These are phyloP conservation scores for Drosophila erecta DNA, from an alignment of 1,140 invertebrate genomes.

Conservation along the genomic window DNA sequence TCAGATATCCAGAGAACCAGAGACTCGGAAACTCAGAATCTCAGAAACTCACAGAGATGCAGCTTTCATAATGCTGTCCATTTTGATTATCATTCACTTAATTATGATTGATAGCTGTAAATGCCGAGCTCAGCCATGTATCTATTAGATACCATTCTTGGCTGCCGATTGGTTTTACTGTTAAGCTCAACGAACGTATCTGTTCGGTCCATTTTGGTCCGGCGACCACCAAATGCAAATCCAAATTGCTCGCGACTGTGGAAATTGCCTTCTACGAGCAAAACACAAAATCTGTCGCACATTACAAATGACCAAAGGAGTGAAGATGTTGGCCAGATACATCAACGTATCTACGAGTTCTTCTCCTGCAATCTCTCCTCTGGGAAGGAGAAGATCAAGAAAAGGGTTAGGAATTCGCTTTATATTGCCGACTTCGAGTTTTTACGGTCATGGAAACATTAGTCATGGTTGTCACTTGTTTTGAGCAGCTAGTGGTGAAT, in stretches of 20 bases:
- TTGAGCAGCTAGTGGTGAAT: background rate
- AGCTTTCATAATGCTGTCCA: conserved; percentile 74
- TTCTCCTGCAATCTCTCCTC: conserved; percentile 3
- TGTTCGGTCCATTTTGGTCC: conserved; percentile 22
- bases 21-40: conserved; percentile 11
- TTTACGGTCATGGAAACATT: conserved; percentile 8
- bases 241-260: conserved; percentile 26
- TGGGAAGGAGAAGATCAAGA: conserved; percentile 10
- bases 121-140: conserved; percentile 61
- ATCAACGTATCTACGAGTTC: conserved; percentile 31
- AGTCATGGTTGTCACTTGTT: background rate
- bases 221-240: conserved; percentile 44
- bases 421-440: conserved; percentile 20
- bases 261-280: conserved; percentile 30
- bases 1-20: conserved; percentile 7
- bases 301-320: conserved; percentile 50
- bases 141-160: conserved; percentile 66
- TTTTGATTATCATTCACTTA: conserved; percentile 83
- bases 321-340: conserved; percentile 8
- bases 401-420: conserved; percentile 32
- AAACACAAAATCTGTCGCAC: conserved; percentile 66
- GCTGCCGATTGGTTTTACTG: conserved; percentile 74
- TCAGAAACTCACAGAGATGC: conserved; percentile 26
- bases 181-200: conserved; percentile 54
- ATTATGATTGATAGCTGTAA: conserved; percentile 84